Evolutionary conservation across 2,888 invertebrate species (phyloP).

Genomic region (Calameuta pallipes): DNA sequence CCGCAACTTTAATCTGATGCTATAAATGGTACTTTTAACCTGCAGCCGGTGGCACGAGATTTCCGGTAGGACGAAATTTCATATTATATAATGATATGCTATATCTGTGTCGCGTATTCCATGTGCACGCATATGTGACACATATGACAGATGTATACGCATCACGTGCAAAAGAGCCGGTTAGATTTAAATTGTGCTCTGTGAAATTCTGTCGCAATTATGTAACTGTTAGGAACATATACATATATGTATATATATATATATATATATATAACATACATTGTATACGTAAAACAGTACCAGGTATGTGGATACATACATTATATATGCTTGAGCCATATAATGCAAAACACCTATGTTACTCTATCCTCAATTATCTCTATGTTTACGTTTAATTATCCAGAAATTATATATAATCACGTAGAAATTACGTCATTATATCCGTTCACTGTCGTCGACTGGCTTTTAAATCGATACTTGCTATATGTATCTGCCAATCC

Average conservation of each 20-base stretch:
- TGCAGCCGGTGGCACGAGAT: background rate
- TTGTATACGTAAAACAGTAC: too few species aligned
- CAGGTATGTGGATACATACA: too few species aligned
- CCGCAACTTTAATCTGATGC: background rate
- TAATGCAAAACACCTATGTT: background rate
- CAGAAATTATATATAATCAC: constrained; percentile 40
- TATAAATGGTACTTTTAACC: background rate
- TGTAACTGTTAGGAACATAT: background rate
- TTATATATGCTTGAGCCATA: too few species aligned
- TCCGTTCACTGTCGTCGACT: background rate
- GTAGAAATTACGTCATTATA: constrained; percentile 28
- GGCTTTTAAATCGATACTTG: background rate
- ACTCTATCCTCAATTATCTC: constrained; percentile 37
- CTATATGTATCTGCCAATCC: background rate
- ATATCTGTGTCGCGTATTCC: too few species aligned
- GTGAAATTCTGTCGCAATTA: background rate
- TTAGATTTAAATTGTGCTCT: background rate
- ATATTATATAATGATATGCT: too few species aligned
- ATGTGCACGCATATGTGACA: too few species aligned
- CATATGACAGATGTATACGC: background rate
- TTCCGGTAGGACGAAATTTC: too few species aligned
- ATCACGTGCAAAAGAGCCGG: background rate
- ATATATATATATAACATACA: background rate
- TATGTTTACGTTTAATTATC: constrained; percentile 50
- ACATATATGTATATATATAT: background rate